Conservation (phyloP, 2,888 invertebrate genomes). For the Acleris emargana region DNA sequence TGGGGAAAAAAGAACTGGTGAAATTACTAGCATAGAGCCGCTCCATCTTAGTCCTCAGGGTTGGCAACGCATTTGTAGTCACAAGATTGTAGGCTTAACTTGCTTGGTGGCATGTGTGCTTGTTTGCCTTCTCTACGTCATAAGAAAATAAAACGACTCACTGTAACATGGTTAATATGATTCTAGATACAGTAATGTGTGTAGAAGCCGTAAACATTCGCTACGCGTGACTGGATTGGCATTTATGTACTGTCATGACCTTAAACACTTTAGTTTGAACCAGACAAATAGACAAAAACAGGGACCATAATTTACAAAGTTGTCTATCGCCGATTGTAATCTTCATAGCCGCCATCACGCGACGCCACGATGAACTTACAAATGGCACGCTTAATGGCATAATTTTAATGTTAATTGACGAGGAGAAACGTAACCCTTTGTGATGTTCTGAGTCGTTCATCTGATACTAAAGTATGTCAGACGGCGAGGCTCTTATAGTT, state of each 20-base stretch:
- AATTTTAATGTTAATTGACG: slow-evolving; percentile 33
- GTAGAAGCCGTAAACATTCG: neutral
- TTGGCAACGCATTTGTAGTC: no score
- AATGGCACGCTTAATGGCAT: slow-evolving; percentile 29
- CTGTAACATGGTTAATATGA: no score
- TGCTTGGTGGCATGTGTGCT: no score
- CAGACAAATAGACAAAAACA: slow-evolving; percentile 24
- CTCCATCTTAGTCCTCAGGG: no score
- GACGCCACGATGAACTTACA: slow-evolving; percentile 30
- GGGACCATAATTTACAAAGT: slow-evolving; percentile 28
- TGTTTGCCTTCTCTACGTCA: no score
- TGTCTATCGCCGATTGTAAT: slow-evolving; percentile 30
- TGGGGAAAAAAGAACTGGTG: no score
- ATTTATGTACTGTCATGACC: slow-evolving; percentile 14
- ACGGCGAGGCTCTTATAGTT: neutral
- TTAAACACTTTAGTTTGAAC: slow-evolving; percentile 20
- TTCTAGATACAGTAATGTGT: neutral
- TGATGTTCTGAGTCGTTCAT: neutral
- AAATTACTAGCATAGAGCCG: no score
- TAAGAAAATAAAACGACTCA: no score
- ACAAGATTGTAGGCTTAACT: no score
- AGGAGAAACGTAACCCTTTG: slow-evolving; percentile 25
- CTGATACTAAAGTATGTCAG: slow-evolving; percentile 11
- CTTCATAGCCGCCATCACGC: slow-evolving; percentile 34
- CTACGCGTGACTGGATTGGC: slow-evolving; percentile 23